phyloP scores from a whole-genome alignment of 2,113 vertebrate species.

The Neolamprologus fasciatus region DNA sequence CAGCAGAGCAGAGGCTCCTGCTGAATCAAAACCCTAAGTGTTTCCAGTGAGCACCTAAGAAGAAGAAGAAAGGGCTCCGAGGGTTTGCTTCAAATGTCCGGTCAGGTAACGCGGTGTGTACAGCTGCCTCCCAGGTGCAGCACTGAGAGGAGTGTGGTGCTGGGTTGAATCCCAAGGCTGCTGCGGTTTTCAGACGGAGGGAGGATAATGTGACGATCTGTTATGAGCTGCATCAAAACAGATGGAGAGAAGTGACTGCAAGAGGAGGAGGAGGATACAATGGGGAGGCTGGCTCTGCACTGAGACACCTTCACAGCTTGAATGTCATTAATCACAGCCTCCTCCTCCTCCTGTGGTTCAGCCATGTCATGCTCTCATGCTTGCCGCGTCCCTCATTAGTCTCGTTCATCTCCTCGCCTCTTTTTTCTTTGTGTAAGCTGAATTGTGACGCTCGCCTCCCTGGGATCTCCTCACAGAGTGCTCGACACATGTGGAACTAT shows the following conservation, averaged over 20 bases:
- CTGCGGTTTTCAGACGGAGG: background rate
- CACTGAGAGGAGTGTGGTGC: background rate
- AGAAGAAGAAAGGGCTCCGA: background rate
- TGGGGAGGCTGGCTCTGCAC: background rate
- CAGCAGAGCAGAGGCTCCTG: background rate
- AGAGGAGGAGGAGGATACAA: background rate
- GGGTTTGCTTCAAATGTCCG: background rate
- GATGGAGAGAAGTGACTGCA: background rate
- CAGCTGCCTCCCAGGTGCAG: background rate
- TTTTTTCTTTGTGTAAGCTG: background rate
- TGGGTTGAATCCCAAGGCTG: background rate
- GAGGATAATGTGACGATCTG: background rate
- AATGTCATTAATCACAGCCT: background rate
- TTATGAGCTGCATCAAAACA: background rate
- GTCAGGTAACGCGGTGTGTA: background rate
- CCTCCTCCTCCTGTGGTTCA: background rate
- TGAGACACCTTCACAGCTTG: slow-evolving; percentile 13
- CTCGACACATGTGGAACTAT: background rate
- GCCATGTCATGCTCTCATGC: background rate
- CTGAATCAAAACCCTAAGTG: background rate
- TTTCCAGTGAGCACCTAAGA: background rate
- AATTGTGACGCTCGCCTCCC: background rate
- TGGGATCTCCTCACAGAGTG: background rate
- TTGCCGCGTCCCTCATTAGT: background rate
- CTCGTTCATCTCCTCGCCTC: background rate